Evolutionary conservation across 2,888 invertebrate genomes (phyloP), one percentile per base, ranked within the genome.

Genomic region (Spodoptera littoralis): DNA sequence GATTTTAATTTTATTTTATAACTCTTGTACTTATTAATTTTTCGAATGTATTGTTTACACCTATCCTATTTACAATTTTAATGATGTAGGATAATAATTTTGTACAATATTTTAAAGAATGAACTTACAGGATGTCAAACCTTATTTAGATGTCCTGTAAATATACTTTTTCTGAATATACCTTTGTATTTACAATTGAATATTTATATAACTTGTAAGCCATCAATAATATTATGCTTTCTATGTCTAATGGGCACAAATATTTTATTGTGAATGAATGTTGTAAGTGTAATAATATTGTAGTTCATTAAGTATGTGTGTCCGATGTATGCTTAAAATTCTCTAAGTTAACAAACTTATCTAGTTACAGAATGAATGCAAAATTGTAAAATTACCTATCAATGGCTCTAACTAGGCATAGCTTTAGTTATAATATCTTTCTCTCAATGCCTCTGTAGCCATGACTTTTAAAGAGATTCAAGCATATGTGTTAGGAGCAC

Each of bases 51-150:
- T 70, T 30, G 47, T 73, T 59, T 69, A 73, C 43, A 62, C 44
- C 30, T 61, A 5, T 60, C 30, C 58, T 69, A 59, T 82, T 79
- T 69, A 74, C 73, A 52, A 78, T 46, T n/a, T 60, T 24, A 47
- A 62, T 60, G 57, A 59, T 59, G 6, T 67, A 65, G 42, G 50
- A 76, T 68, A 69, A 69, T 65, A 70, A 66, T 55, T 99, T 13
- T 98, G 98, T 83, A 98, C 98, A 0, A 57, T 60, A 67, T 53
- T 60, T 66, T 70, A 47, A 3, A 49, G 9, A 59, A 58, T 57
- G 11, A 63, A 59, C 55, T 63, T 13, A 52, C 53, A 65, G 63
- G 63, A 71, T 61, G 61, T 64, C 51, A 54, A 60, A 30, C 24
- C 27, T 44, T 71, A 67, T 74, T 60, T 70, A 62, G 46, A 56